These are phyloP conservation scores for Drosophila mojavensis DNA, from an alignment of 1,140 invertebrate genomes.

Conservation along the genomic window DNA sequence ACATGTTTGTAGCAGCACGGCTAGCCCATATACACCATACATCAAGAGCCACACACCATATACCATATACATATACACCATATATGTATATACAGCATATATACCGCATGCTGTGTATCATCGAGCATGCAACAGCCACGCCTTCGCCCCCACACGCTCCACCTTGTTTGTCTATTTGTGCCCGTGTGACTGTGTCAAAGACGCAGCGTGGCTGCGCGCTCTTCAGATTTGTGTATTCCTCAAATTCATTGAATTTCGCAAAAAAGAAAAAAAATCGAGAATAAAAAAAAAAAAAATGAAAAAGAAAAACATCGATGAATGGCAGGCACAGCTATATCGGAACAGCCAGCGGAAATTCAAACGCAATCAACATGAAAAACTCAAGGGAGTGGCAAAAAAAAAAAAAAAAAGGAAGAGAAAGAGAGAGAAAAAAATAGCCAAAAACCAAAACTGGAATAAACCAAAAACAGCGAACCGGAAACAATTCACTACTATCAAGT, in stretches of 20 bases:
- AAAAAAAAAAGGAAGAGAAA: slow-evolving; percentile 27
- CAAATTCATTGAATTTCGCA: slow-evolving; percentile 69
- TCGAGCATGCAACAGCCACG: too few species aligned
- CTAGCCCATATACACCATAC: slow-evolving; percentile 6
- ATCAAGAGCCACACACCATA: slow-evolving; percentile 8
- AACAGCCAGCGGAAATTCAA: slow-evolving; percentile 62
- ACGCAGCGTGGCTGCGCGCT: slow-evolving; percentile 35
- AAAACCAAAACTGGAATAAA: slow-evolving; percentile 1
- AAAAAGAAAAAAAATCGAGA: not conserved
- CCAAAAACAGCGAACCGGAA: slow-evolving; percentile 8
- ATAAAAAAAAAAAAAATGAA: not conserved
- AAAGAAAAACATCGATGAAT: slow-evolving; percentile 3
- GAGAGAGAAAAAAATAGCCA: slow-evolving; percentile 31
- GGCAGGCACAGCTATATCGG: slow-evolving; percentile 18
- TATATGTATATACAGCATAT: not conserved
- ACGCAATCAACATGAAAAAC: slow-evolving; percentile 71
- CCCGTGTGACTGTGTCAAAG: slow-evolving; percentile 55
- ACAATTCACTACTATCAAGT: slow-evolving; percentile 9
- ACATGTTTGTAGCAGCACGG: slow-evolving; percentile 46
- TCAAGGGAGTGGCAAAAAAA: slow-evolving; percentile 37
- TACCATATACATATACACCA: not conserved
- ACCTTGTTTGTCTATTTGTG: slow-evolving; percentile 47
- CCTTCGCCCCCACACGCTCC: not conserved
- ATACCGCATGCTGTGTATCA: too few species aligned
- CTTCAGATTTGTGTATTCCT: slow-evolving; percentile 65